A percentile compares a stretch with the other conserved stretches of the same genome.
Evolutionary conservation across 2,888 invertebrate species (phyloP).

Genomic region (Parnassius orleans): DNA sequence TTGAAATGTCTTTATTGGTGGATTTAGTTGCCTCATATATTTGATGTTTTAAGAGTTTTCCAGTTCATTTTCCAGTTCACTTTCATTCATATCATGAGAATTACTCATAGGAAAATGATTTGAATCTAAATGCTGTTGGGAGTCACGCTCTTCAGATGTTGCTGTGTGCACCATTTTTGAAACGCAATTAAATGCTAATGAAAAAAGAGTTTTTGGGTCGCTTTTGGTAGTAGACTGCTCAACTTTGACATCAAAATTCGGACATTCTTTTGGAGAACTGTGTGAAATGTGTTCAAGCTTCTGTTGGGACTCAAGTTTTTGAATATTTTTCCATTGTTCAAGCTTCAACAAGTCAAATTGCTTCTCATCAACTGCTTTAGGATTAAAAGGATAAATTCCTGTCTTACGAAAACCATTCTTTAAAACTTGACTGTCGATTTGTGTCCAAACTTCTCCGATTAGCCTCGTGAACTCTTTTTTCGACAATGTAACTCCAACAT

Average conservation of each 20-base stretch:
- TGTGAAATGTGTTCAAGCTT: background rate
- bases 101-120: too few species aligned
- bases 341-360: background rate
- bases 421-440: constrained; percentile 31
- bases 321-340: background rate
- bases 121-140: too few species aligned
- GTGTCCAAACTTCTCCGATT: constrained; percentile 34
- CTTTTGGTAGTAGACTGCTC: too few species aligned
- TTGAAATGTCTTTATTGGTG: background rate
- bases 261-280: too few species aligned
- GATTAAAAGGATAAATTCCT: constrained; percentile 39
- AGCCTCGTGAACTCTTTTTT: constrained; percentile 36
- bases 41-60: too few species aligned
- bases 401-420: constrained; percentile 2
- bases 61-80: too few species aligned
- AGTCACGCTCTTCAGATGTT: too few species aligned
- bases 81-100: too few species aligned
- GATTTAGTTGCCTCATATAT: background rate
- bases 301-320: background rate
- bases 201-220: too few species aligned
- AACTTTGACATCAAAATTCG: too few species aligned
- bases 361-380: background rate
- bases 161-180: too few species aligned
- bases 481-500: constrained; percentile 15
- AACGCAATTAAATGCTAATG: too few species aligned